Base-by-base conservation (phyloP, 1,140 invertebrate species). In the Idris sp. region DNA sequence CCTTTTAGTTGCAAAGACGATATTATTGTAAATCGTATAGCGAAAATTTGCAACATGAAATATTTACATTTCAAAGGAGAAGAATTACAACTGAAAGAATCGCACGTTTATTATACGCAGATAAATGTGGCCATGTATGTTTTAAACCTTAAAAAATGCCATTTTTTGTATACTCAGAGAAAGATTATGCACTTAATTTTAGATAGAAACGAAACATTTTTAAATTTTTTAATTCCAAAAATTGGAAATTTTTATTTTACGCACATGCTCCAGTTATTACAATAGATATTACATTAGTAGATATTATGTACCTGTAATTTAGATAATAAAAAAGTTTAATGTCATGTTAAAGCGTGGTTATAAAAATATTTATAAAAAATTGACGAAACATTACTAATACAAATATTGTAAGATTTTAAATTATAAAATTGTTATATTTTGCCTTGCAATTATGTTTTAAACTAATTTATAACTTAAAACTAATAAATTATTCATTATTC, bases 51-150 rank as follows among this genome's bases (percentile, higher is more conserved):
- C 5, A 33, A 33, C n/a, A 11, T 33, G 10, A 0, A 9, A 5
- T n/a, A 33, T 11, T 10, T 9, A 11, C 13, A 33, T 10, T 33
- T 33, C 10, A 11, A 33, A 8, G 26, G 26, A 33, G 30, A 33
- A 10, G 30, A 4, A 33, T 5, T 33, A 10, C n/a, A 33, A 33
- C 13, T 33, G 10, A 33, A 33, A 33, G 30, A 33, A n/a, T 33
- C 30, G 10, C 30, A 33, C 10, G 4, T 4, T 10, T 33, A 33
- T 11, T 33, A 11, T n/a, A 22, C 19, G 2, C 19, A 22, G 14
- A 13, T 33, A 3, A n/a, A 33, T 13, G n/a, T 33, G 5, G 11
- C 10, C 2, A 11, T 33, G 31, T 33, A 33, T 7, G 11, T 33
- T 3, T 1, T 33, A 9, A 14, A 14, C 4, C 4, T 33, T 2